phyloP scores from a whole-genome alignment of 2,797 vertebrate genomes.

The Selene dorsalis region DNA sequence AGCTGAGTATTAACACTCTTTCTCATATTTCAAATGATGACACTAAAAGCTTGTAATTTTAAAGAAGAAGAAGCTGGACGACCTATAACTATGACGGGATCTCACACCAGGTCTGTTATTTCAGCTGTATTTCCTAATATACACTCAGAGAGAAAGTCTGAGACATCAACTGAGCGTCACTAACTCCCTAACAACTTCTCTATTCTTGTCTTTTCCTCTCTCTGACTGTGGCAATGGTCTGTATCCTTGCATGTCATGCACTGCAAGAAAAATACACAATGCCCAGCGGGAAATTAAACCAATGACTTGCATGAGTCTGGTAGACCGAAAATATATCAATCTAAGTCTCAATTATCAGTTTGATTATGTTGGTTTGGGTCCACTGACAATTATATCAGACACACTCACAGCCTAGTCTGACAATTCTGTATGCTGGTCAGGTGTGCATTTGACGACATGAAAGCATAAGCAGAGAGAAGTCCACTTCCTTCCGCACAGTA shows the following conservation, averaged over 20 bases:
- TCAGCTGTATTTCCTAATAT: too few species aligned
- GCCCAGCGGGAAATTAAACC: not conserved
- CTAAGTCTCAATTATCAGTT: not conserved
- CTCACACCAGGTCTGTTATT: too few species aligned
- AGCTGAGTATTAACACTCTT: conserved; percentile 8
- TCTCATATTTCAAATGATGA: not conserved
- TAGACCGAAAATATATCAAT: not conserved
- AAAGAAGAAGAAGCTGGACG: too few species aligned
- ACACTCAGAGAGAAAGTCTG: too few species aligned
- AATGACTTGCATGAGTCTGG: too few species aligned
- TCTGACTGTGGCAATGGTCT: not conserved
- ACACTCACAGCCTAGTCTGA: not conserved
- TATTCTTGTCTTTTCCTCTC: not conserved
- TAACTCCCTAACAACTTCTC: not conserved
- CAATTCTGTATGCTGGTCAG: not conserved
- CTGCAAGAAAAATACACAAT: not conserved
- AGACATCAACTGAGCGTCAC: too few species aligned
- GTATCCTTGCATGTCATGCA: not conserved
- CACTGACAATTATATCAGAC: not conserved
- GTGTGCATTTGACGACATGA: conserved; percentile 5
- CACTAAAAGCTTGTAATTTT: too few species aligned
- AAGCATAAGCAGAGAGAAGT: not conserved
- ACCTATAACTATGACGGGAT: too few species aligned
- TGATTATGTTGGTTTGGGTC: not conserved
- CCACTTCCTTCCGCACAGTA: conserved; percentile 1